phyloP scores from a whole-genome alignment of 2,888 invertebrate genomes.

The Cerastis rubricosa region DNA sequence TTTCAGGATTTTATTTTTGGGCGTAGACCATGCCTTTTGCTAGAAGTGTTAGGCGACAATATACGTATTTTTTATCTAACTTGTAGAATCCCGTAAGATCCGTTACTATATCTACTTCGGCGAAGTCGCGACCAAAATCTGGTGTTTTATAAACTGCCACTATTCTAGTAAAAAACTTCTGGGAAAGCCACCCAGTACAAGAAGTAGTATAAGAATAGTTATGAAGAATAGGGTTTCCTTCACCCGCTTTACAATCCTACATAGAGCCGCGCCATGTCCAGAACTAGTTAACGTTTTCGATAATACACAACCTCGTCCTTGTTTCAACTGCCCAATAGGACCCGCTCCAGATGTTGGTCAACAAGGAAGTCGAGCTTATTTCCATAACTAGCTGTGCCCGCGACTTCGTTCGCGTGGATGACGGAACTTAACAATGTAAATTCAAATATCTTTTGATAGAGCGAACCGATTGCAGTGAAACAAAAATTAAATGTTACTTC shows the following conservation, averaged over 20 bases:
- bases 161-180: neutral
- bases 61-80: neutral
- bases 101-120: neutral
- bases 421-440: too few species aligned
- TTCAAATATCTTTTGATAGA: too few species aligned
- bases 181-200: neutral
- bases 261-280: neutral
- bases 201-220: too few species aligned
- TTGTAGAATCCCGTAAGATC: neutral
- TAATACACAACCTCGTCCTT: neutral
- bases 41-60: neutral
- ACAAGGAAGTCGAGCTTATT: neutral
- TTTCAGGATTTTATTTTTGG: neutral
- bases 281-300: neutral
- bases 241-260: neutral
- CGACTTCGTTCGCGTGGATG: too few species aligned
- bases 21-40: neutral
- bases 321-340: neutral
- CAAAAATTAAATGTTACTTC: too few species aligned
- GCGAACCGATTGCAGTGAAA: too few species aligned
- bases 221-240: neutral
- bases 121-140: neutral
- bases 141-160: neutral
- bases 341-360: neutral
- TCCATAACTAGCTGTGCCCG: too few species aligned